Conservation (phyloP, 2,888 invertebrate species). For the Orthonevra nobilis region DNA sequence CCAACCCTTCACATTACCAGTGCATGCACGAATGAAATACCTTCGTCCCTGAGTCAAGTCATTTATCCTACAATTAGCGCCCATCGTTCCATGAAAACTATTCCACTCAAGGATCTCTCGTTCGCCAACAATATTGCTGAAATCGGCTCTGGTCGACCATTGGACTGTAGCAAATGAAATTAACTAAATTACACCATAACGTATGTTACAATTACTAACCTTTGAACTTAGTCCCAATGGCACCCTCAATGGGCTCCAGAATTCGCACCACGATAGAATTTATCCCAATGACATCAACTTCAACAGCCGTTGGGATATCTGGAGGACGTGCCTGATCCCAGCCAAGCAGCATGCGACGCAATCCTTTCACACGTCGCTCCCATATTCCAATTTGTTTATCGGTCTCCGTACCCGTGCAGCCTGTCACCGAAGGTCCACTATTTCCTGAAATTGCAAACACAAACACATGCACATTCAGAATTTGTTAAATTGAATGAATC, state of each 20-base stretch:
- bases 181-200: constrained; percentile 24
- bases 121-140: constrained; percentile 89
- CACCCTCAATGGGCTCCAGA: constrained; percentile 88
- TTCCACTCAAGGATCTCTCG: constrained; percentile 86
- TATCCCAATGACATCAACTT: constrained; percentile 84
- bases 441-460: constrained; percentile 75
- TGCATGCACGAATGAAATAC: constrained; percentile 94
- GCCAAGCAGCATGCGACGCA: constrained; percentile 87
- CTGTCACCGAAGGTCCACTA: constrained; percentile 82
- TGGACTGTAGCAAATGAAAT: constrained; percentile 84
- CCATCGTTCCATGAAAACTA: constrained; percentile 80
- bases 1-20: constrained; percentile 96
- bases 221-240: constrained; percentile 94
- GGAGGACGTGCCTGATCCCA: constrained; percentile 94
- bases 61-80: constrained; percentile 81
- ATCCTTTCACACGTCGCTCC: constrained; percentile 85
- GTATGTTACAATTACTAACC: constrained; percentile 82
- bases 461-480: background rate
- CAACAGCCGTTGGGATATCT: constrained; percentile 89
- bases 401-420: constrained; percentile 87
- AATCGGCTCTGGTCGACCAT: constrained; percentile 94
- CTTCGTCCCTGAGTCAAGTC: constrained; percentile 91
- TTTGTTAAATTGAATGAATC: constrained; percentile 26
- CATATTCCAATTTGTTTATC: constrained; percentile 93
- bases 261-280: constrained; percentile 84